Evolutionary conservation across 2,888 invertebrate species (phyloP), one percentile per base, ranked within the genome.

Genomic region (Laothoe populi): DNA sequence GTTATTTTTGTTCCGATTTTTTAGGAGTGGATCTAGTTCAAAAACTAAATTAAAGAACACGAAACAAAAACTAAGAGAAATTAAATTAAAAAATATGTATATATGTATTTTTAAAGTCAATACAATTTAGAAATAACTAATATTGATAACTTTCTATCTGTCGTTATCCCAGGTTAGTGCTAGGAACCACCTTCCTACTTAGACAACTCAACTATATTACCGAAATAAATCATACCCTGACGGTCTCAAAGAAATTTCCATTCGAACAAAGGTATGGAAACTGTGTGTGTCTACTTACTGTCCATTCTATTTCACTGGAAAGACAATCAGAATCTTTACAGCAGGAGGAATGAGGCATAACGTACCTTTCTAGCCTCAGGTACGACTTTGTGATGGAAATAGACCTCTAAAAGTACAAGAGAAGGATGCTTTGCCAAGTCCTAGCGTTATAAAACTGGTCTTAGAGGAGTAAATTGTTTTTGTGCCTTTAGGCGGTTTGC

Each of bases 401-500:
- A 81, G 84, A 79, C 80, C 81, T 81, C 78, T 84, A 71, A 81
- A 77, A 78, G 78, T 77, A 81, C 75, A 76, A 76, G 77, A 73
- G 70, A 69, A 68, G 71, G 72, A 78, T 81, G 77, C 83, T 86
- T 83, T 81, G 75, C 78, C 75, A 67, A 68, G 76, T 81, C 80
- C 79, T 79, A 67, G 72, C 76, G 77, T 75, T 80, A 77, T 78
- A 80, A 82, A 81, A 78, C 82, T 71, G 74, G 80, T 82, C 87
- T 87, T 87, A 83, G 82, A 84, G 77, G 76, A 79, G 87, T 71
- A 90, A 90, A 91, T 91, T 89, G 90, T 89, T 91, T 91, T 91
- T 90, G 78, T 89, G 85, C 90, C 91, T 78, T 67, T 63, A 71
- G 85, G 91, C 89, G 73, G 70, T 81, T 79, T 77, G 73, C 76